phyloP scores from a whole-genome alignment of 1,140 invertebrate genomes.

The Babylonia areolata region DNA sequence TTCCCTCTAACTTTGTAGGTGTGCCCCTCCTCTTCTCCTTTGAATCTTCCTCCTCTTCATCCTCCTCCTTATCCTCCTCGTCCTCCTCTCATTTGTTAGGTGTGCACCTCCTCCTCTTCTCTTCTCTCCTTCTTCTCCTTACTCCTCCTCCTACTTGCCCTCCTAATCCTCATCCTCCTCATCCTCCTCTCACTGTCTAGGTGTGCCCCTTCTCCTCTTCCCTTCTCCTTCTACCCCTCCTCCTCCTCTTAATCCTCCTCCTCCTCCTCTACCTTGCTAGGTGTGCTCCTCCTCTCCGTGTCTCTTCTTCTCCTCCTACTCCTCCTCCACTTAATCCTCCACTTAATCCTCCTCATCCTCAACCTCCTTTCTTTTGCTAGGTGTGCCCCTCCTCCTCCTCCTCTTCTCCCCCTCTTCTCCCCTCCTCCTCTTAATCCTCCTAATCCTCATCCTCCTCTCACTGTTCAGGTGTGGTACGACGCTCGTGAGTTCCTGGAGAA shows the following conservation, averaged over 20 bases:
- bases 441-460: not conserved
- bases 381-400: conserved; percentile 40
- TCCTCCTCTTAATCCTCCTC: not conserved
- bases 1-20: not conserved
- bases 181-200: not conserved
- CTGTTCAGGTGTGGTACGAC: conserved; percentile 61
- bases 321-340: not conserved
- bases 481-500: conserved; percentile 65
- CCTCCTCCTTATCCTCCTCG: not conserved
- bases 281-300: not conserved
- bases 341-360: not conserved
- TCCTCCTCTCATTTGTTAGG: too few relatives aligned
- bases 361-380: conserved; percentile 37
- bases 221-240: not conserved
- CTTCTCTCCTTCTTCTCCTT: not conserved
- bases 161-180: not conserved
- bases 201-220: not conserved
- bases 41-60: not conserved
- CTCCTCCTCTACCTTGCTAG: not conserved
- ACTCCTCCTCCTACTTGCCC: not conserved
- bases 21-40: not conserved
- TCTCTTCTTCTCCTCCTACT: not conserved
- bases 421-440: not conserved
- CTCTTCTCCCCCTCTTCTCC: too few relatives aligned
- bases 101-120: not conserved